phyloP scores from a whole-genome alignment of 2,888 invertebrate species.

The Dastarcus helophoroides region DNA sequence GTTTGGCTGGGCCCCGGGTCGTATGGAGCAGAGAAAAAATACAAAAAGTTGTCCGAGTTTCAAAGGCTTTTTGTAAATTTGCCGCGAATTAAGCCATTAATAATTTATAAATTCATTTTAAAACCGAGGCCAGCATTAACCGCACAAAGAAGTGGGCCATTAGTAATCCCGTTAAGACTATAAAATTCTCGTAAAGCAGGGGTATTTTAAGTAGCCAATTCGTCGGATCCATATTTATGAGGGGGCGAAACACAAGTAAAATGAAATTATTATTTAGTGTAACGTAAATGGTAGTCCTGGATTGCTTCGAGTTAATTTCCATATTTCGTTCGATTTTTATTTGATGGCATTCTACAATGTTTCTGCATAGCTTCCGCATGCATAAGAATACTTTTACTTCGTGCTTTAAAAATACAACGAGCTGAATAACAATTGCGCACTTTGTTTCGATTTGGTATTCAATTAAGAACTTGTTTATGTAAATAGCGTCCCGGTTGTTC shows the following conservation, averaged over 20 bases:
- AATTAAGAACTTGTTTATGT: constrained; percentile 30
- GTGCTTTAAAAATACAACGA: constrained; percentile 24
- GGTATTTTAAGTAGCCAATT: constrained; percentile 22
- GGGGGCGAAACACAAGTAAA: constrained; percentile 18
- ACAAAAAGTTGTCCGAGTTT: no score
- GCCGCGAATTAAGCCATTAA: constrained; percentile 15
- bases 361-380: constrained; percentile 25
- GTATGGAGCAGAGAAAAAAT: no score
- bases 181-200: constrained; percentile 20
- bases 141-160: constrained; percentile 15
- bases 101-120: constrained; percentile 20
- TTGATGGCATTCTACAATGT: constrained; percentile 20
- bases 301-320: constrained; percentile 21
- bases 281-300: constrained; percentile 20
- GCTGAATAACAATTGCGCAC: constrained; percentile 30
- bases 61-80: constrained; percentile 9
- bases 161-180: constrained; percentile 22
- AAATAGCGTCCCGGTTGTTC: constrained; percentile 18
- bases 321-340: constrained; percentile 26
- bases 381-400: constrained; percentile 25
- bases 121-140: constrained; percentile 16
- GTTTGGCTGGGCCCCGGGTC: no score
- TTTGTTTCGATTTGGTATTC: constrained; percentile 26
- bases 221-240: constrained; percentile 25
- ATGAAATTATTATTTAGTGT: constrained; percentile 24